phyloP scores from a whole-genome alignment of 2,797 vertebrate species.

The Catamblyrhynchus diadema region DNA sequence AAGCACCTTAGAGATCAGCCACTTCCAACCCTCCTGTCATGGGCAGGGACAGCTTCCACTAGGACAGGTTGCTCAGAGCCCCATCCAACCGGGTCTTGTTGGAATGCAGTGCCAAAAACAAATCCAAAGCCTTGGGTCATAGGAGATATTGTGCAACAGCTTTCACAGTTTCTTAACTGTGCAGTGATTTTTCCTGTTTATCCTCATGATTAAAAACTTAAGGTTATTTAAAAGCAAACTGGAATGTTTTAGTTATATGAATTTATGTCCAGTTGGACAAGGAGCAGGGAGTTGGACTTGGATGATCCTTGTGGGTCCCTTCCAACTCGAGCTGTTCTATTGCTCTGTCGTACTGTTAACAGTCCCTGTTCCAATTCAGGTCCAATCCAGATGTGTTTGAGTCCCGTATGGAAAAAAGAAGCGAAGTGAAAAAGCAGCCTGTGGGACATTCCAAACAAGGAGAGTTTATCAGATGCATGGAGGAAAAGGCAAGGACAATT shows the following conservation, averaged over 20 bases:
- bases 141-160: background rate
- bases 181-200: background rate
- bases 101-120: background rate
- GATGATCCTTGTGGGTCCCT: background rate
- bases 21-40: background rate
- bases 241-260: background rate
- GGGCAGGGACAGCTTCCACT: background rate
- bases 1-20: background rate
- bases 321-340: background rate
- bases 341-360: background rate
- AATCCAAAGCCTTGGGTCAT: background rate
- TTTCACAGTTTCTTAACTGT: background rate
- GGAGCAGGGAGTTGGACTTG: background rate
- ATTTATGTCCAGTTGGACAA: background rate
- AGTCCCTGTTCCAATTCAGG: constrained; percentile 62
- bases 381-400: constrained; percentile 86
- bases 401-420: constrained; percentile 79
- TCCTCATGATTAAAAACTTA: background rate
- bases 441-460: constrained; percentile 87
- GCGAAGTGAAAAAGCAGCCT: constrained; percentile 78
- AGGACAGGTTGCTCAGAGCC: background rate
- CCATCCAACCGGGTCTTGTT: background rate
- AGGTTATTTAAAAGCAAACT: background rate
- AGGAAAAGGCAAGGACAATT: constrained; percentile 81
- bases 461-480: constrained; percentile 84